Conservation (phyloP, 2,888 invertebrate genomes). For the Nemurella pictetii region DNA sequence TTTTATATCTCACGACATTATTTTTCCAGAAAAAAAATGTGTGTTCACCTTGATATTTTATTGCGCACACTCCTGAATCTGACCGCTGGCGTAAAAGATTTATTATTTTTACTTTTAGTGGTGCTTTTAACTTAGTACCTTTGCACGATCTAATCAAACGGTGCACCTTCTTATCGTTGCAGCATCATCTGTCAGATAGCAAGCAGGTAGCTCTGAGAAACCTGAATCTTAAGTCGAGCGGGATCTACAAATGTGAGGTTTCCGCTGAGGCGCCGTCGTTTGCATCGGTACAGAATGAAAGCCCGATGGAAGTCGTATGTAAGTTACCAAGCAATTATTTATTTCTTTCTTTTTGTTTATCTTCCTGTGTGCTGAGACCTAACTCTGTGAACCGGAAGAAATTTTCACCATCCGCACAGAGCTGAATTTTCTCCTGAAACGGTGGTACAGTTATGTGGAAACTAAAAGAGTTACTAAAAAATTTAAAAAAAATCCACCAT, state of each 20-base stretch:
- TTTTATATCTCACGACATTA: not conserved
- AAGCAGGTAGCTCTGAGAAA: slow-evolving; percentile 66
- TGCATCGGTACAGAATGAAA: slow-evolving; percentile 72
- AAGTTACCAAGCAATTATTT: slow-evolving; percentile 54
- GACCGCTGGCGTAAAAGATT: not conserved
- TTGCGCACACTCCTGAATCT: not conserved
- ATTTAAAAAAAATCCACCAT: not conserved
- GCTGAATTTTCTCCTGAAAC: not conserved
- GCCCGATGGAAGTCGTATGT: slow-evolving; percentile 80
- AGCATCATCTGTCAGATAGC: slow-evolving; percentile 72
- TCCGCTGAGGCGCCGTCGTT: slow-evolving; percentile 80
- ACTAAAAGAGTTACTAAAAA: too few species aligned
- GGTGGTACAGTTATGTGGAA: not conserved
- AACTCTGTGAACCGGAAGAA: too few species aligned
- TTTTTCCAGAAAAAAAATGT: not conserved
- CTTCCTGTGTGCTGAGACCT: too few species aligned
- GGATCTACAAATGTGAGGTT: slow-evolving; percentile 74
- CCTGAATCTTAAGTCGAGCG: slow-evolving; percentile 70
- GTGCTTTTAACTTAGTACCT: not conserved
- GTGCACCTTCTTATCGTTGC: slow-evolving; percentile 42
- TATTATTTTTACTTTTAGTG: not conserved
- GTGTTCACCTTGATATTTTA: not conserved
- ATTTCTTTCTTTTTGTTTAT: too few species aligned
- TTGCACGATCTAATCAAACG: not conserved
- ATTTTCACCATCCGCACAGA: not conserved